Conservation (phyloP, 2,797 vertebrate genomes). For the Acanthurus leucopareius region DNA sequence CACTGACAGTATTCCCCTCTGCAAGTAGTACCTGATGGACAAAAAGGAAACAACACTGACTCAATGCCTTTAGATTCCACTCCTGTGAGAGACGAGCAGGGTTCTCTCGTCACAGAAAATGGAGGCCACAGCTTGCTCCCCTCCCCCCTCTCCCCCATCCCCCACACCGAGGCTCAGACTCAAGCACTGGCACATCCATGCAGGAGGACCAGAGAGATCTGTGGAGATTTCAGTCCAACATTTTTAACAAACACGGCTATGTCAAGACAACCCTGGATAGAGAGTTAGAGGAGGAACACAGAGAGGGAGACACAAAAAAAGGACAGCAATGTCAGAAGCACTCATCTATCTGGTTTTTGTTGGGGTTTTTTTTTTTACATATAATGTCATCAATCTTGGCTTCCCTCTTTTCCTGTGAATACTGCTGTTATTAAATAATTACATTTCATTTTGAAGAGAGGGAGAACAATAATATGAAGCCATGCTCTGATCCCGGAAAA, state of each 20-base stretch:
- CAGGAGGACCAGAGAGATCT: slow-evolving; percentile 83
- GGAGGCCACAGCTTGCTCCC: slow-evolving; percentile 87
- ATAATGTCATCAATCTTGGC: slow-evolving; percentile 45
- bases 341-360: slow-evolving; percentile 18
- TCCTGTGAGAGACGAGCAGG: slow-evolving; percentile 85
- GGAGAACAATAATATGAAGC: slow-evolving; percentile 32
- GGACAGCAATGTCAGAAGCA: slow-evolving; percentile 44
- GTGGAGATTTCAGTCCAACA: slow-evolving; percentile 80
- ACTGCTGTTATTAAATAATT: slow-evolving; percentile 66
- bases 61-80: slow-evolving; percentile 83
- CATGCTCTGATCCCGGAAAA: slow-evolving; percentile 28
- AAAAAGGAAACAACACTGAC: slow-evolving; percentile 81
- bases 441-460: slow-evolving; percentile 55
- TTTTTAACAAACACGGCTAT: slow-evolving; percentile 45
- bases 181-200: slow-evolving; percentile 85
- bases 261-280: slow-evolving; percentile 46
- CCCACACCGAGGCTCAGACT: slow-evolving; percentile 83
- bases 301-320: slow-evolving; percentile 53
- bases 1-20: slow-evolving; percentile 70
- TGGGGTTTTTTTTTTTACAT: not conserved
- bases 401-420: slow-evolving; percentile 59
- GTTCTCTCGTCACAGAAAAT: slow-evolving; percentile 88
- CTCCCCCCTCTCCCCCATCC: slow-evolving; percentile 85
- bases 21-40: slow-evolving; percentile 80
- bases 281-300: slow-evolving; percentile 47